Conservation (phyloP, 2,888 invertebrate species). For the Drosophila fulvimacula region DNA sequence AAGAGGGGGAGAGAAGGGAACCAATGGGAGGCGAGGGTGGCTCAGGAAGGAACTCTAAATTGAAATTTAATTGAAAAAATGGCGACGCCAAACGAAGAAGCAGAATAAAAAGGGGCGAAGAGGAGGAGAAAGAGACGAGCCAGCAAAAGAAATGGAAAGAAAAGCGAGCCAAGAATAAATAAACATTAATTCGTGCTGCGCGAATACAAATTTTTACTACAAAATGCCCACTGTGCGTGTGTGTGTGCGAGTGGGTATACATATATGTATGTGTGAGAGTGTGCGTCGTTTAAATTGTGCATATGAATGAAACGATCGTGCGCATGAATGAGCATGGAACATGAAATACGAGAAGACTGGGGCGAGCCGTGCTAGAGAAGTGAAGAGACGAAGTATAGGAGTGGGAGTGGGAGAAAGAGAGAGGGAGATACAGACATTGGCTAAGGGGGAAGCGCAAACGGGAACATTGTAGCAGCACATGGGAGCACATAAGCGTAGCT, state of each 20-base stretch:
- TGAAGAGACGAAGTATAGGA: neutral
- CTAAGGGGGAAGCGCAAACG: neutral
- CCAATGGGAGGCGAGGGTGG: constrained; percentile 4
- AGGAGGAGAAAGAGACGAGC: neutral
- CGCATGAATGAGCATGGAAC: constrained; percentile 71
- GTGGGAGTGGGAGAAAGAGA: neutral
- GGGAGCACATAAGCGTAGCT: constrained; percentile 4
- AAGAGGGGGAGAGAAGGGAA: too few species aligned
- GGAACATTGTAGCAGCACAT: constrained; percentile 18
- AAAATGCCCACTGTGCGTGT: constrained; percentile 24
- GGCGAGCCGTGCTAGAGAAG: neutral
- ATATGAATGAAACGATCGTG: constrained; percentile 71
- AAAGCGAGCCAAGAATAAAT: constrained; percentile 64
- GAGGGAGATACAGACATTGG: neutral
- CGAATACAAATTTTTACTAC: constrained; percentile 55
- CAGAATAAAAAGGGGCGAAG: constrained; percentile 19
- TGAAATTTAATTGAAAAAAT: constrained; percentile 69
- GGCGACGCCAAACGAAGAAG: constrained; percentile 39
- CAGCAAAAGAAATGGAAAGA: constrained; percentile 24
- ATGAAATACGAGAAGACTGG: constrained; percentile 40
- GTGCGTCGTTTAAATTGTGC: constrained; percentile 59
- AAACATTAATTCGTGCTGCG: constrained; percentile 53
- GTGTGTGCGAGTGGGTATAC: constrained; percentile 3
- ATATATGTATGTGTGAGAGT: constrained; percentile 15
- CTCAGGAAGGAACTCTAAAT: constrained; percentile 49